These are phyloP conservation scores for Aphis gossypii DNA, from an alignment of 1,140 invertebrate species.

Conservation along the genomic window DNA sequence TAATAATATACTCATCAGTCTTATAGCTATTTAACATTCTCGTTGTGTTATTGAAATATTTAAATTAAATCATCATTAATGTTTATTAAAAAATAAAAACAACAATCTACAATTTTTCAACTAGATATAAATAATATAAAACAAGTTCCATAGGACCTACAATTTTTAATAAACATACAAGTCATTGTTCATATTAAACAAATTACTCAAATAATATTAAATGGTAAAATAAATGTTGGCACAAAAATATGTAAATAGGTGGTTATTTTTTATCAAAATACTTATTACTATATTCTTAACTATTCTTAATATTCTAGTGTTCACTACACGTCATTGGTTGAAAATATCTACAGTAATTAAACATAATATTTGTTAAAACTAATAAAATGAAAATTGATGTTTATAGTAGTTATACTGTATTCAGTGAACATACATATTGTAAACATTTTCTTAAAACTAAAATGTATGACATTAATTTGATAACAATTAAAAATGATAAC, in stretches of 20 bases:
- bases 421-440: background rate
- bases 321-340: slow-evolving; percentile 21
- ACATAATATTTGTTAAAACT: background rate
- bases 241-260: slow-evolving; percentile 30
- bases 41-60: background rate
- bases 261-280: slow-evolving; percentile 22
- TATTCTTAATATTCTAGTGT: slow-evolving; percentile 32
- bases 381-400: slow-evolving; percentile 8
- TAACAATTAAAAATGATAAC: background rate
- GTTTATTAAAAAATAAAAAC: slow-evolving; percentile 16
- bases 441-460: background rate
- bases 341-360: slow-evolving; percentile 24
- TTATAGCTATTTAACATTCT: slow-evolving; percentile 34
- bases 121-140: slow-evolving; percentile 1
- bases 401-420: background rate
- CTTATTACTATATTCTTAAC: slow-evolving; percentile 35
- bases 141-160: slow-evolving; percentile 31
- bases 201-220: background rate
- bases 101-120: slow-evolving; percentile 3
- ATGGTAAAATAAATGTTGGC: slow-evolving; percentile 42
- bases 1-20: slow-evolving; percentile 32
- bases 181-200: background rate
- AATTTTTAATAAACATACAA: background rate
- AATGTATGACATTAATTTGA: background rate
- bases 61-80: background rate